Evolutionary conservation across 2,113 vertebrate species (phyloP).

Genomic region (Pelusios castaneus): DNA sequence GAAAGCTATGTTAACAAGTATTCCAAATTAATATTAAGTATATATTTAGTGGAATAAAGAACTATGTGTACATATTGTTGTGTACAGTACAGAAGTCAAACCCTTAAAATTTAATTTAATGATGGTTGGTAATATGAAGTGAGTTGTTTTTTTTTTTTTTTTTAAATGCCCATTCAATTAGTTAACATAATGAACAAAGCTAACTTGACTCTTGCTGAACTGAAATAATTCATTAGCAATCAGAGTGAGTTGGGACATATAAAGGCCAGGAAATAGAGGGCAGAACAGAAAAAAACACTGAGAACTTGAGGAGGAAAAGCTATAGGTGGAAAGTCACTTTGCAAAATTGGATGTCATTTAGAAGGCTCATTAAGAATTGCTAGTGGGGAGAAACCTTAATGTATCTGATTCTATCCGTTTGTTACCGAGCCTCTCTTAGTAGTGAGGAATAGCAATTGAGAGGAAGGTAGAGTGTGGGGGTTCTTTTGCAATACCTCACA

Average conservation of each 20-base stretch:
- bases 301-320: not conserved
- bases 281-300: not conserved
- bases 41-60: not conserved
- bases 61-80: not conserved
- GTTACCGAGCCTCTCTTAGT: not conserved
- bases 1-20: not conserved
- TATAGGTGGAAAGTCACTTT: not conserved
- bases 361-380: not conserved
- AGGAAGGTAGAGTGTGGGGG: not conserved
- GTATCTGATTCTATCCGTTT: not conserved
- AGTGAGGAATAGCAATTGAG: not conserved
- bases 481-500: not conserved
- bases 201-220: no score
- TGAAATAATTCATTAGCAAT: not conserved
- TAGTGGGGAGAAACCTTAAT: not conserved
- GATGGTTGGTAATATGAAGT: not conserved
- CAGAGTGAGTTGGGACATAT: not conserved
- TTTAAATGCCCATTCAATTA: not conserved
- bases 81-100: not conserved
- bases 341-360: not conserved
- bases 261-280: not conserved
- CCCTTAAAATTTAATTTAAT: not conserved
- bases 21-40: not conserved
- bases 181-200: not conserved
- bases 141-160: fast-evolving